These are phyloP conservation scores for Grantiella picta DNA, from an alignment of 2,113 vertebrate species.

Conservation along the genomic window DNA sequence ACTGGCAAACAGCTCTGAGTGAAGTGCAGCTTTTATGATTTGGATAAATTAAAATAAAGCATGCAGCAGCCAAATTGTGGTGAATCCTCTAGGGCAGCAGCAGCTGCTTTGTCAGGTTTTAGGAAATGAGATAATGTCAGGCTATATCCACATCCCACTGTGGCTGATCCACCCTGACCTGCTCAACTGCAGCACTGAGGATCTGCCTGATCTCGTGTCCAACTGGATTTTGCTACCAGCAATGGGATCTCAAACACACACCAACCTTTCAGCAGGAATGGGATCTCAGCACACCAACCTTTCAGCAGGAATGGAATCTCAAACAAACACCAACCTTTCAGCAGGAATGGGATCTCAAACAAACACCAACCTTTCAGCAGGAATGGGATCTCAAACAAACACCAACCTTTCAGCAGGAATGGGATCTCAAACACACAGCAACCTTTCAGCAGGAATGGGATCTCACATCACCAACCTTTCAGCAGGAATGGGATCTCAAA, in stretches of 20 bases:
- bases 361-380: not conserved
- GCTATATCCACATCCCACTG: accelerated
- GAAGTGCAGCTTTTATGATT: accelerated
- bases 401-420: not conserved
- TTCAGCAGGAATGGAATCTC: not conserved
- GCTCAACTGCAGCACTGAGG: not conserved
- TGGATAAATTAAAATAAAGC: not conserved
- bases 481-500: not conserved
- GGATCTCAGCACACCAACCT: not conserved
- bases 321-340: not conserved
- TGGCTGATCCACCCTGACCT: not conserved
- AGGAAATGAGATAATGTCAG: not conserved
- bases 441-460: not conserved
- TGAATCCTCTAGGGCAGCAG: not conserved
- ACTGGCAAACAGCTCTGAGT: not conserved
- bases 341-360: not conserved
- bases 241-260: not conserved
- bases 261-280: not conserved
- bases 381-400: not conserved
- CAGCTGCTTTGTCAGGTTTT: no score
- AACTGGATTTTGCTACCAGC: not conserved
- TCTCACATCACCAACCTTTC: not conserved
- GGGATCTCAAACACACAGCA: not conserved
- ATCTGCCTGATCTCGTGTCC: not conserved
- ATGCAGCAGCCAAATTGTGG: accelerated